Evolutionary conservation across 1,140 invertebrate genomes (phyloP).

Genomic region (Bombus cullumanus): DNA sequence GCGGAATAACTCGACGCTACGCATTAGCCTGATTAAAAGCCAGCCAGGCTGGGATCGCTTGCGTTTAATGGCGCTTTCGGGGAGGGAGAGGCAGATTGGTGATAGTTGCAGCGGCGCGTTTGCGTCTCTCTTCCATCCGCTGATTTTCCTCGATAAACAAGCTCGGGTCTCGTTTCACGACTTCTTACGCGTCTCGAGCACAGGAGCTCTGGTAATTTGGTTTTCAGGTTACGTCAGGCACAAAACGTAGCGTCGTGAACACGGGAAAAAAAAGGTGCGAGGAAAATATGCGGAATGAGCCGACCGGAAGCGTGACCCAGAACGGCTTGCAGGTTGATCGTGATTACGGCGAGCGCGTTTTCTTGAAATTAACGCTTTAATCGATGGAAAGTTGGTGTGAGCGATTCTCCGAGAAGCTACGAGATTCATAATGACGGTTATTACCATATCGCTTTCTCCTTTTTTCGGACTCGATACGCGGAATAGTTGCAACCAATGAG

Average conservation of each 20-base stretch:
- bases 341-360: neutral
- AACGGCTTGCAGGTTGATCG: neutral
- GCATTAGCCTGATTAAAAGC: conserved; percentile 57
- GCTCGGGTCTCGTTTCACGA: too few relatives aligned
- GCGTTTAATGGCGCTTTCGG: conserved; percentile 25
- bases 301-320: conserved; percentile 22
- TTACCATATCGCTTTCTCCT: neutral
- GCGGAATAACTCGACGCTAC: conserved; percentile 36
- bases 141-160: conserved; percentile 14
- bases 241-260: conserved; percentile 32
- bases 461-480: neutral
- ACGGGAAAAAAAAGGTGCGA: neutral
- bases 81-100: neutral
- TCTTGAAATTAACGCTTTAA: neutral
- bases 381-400: neutral
- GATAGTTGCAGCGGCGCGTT: neutral
- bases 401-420: neutral
- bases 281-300: neutral
- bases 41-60: conserved; percentile 12
- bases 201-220: neutral
- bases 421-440: neutral
- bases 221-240: conserved; percentile 41
- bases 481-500: neutral
- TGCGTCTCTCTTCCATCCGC: neutral
- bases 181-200: neutral